Conservation (phyloP, 2,888 invertebrate genomes). For the Monochamus alternatus region DNA sequence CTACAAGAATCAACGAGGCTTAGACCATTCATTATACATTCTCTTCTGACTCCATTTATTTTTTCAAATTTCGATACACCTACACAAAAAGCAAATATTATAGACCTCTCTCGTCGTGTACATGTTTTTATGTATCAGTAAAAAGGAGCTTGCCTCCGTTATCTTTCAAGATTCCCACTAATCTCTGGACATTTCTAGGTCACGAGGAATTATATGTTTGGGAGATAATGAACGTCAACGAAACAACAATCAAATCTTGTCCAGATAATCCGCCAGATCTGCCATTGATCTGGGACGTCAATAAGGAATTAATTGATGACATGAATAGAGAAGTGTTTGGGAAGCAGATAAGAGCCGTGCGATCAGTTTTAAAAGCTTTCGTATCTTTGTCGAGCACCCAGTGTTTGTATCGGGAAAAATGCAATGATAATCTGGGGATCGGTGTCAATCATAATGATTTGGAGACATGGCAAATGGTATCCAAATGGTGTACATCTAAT, state of each 20-base stretch:
- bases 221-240: constrained; percentile 3
- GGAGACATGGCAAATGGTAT: too few relatives aligned
- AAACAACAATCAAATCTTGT: constrained; percentile 9
- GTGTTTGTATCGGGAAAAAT: not conserved
- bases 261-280: constrained; percentile 9
- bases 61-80: too few relatives aligned
- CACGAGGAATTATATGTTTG: not conserved
- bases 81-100: too few relatives aligned
- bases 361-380: constrained; percentile 12
- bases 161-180: too few relatives aligned
- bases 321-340: not conserved
- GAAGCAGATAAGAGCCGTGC: not conserved
- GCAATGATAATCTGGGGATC: not conserved
- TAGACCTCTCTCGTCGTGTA: too few relatives aligned
- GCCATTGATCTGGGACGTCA: constrained; percentile 12
- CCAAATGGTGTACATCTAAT: too few relatives aligned
- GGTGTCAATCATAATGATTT: too few relatives aligned
- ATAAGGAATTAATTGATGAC: constrained; percentile 11
- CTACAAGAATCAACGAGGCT: too few relatives aligned
- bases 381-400: not conserved
- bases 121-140: too few relatives aligned
- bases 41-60: too few relatives aligned
- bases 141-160: too few relatives aligned
- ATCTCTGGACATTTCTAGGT: not conserved
- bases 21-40: too few relatives aligned